Evolutionary conservation across 2,888 invertebrate genomes (phyloP).

Genomic region (Spicauda simplicius): DNA sequence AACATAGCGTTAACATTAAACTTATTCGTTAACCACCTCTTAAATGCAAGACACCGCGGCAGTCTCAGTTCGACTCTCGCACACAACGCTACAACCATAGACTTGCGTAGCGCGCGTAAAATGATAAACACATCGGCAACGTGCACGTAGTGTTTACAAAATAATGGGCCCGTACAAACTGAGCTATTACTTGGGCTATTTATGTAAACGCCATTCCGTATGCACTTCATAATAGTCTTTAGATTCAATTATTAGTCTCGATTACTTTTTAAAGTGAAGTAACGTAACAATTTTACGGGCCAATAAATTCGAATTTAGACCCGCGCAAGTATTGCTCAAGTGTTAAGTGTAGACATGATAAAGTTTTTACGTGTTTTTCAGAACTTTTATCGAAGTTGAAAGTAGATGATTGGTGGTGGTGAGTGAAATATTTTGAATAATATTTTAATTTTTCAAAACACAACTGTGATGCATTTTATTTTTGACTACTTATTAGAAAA

Average conservation of each 20-base stretch:
- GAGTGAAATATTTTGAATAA: background rate
- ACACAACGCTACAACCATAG: slow-evolving; percentile 28
- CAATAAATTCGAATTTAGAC: slow-evolving; percentile 6
- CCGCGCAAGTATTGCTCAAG: slow-evolving; percentile 15
- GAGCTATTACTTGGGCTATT: slow-evolving; percentile 17
- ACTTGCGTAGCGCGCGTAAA: slow-evolving; percentile 22
- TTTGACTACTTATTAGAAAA: no score
- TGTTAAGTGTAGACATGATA: slow-evolving; percentile 18
- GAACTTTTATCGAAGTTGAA: background rate
- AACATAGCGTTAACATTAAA: slow-evolving; percentile 24
- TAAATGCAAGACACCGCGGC: slow-evolving; percentile 32
- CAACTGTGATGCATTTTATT: background rate
- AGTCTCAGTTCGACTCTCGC: slow-evolving; percentile 43
- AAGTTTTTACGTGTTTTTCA: slow-evolving; percentile 18
- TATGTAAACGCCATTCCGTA: slow-evolving; percentile 12
- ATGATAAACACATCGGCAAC: slow-evolving; percentile 12
- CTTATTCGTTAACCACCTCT: slow-evolving; percentile 20
- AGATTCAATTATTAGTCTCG: background rate
- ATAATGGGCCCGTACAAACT: slow-evolving; percentile 22
- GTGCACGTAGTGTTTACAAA: slow-evolving; percentile 28
- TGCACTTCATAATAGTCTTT: background rate
- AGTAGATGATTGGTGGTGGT: slow-evolving; percentile 27
- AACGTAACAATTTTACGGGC: slow-evolving; percentile 13
- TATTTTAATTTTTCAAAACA: background rate
- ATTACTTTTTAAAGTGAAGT: slow-evolving; percentile 6